Percentiles rank a stretch among this genome's conserved stretches.
Conservation (phyloP, 2,113 vertebrate genomes). For the Microcebus lehilahytsara region DNA sequence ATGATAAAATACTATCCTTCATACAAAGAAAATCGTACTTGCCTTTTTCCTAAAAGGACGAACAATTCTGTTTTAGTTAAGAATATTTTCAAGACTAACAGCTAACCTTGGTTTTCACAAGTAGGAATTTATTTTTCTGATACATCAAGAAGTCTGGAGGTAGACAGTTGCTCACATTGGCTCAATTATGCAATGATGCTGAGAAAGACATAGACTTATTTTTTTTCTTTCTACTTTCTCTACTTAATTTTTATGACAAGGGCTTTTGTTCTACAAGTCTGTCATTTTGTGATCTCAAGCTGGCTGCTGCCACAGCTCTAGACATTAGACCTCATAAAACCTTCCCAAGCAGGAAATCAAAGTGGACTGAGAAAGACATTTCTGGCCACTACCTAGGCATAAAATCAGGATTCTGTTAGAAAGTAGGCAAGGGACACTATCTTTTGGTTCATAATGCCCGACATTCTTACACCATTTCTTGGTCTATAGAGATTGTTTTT, state of each 20-base stretch:
- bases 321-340: not conserved
- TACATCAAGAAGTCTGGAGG: not conserved
- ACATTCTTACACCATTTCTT: not conserved
- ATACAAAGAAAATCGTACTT: not conserved
- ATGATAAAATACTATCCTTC: not conserved
- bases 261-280: not conserved
- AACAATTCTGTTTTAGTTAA: not conserved
- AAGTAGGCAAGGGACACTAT: not conserved
- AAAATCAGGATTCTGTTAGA: not conserved
- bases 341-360: not conserved
- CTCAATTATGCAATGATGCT: not conserved
- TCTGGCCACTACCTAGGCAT: not conserved
- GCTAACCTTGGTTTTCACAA: not conserved
- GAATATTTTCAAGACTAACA: not conserved
- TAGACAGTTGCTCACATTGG: not conserved
- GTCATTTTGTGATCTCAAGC: not conserved
- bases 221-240: not conserved
- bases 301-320: not conserved
- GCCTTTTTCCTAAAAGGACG: not conserved
- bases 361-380: not conserved
- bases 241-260: not conserved
- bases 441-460: not conserved
- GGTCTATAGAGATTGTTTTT: not conserved
- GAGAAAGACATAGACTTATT: not conserved
- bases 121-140: not conserved